Evolutionary conservation across 2,113 vertebrate genomes (phyloP).

Genomic region (Romanogobio albipinnatus): DNA sequence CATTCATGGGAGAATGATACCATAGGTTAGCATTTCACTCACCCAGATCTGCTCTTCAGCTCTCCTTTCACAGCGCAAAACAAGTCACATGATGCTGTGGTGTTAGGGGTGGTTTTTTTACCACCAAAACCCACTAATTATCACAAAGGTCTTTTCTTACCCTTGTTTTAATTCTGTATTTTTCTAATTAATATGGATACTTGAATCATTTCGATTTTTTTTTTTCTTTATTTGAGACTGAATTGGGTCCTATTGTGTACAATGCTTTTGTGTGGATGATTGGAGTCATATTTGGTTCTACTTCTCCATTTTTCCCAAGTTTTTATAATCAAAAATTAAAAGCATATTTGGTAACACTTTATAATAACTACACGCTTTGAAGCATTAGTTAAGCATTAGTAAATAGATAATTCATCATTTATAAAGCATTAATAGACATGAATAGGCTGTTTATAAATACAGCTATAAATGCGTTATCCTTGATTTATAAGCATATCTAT

Average conservation of each 20-base stretch:
- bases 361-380: no score
- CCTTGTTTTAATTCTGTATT: background rate
- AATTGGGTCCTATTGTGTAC: background rate
- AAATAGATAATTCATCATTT: no score
- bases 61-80: background rate
- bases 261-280: background rate
- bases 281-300: background rate
- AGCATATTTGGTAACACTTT: background rate
- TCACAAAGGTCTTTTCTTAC: background rate
- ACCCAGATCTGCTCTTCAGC: background rate
- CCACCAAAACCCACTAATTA: background rate
- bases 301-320: background rate
- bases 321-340: background rate
- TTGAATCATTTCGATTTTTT: no score
- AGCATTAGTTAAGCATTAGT: no score
- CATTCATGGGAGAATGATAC: slow-evolving; percentile 35
- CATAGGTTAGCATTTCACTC: background rate
- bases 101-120: background rate
- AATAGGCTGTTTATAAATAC: no score
- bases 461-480: no score
- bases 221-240: background rate
- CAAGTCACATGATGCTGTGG: background rate
- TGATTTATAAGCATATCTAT: no score
- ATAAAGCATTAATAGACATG: no score
- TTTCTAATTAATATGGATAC: background rate